A percentile compares a stretch with the other conserved stretches of the same genome.
phyloP scores from a whole-genome alignment of 2,113 vertebrate species.

The Scophthalmus maximus region DNA sequence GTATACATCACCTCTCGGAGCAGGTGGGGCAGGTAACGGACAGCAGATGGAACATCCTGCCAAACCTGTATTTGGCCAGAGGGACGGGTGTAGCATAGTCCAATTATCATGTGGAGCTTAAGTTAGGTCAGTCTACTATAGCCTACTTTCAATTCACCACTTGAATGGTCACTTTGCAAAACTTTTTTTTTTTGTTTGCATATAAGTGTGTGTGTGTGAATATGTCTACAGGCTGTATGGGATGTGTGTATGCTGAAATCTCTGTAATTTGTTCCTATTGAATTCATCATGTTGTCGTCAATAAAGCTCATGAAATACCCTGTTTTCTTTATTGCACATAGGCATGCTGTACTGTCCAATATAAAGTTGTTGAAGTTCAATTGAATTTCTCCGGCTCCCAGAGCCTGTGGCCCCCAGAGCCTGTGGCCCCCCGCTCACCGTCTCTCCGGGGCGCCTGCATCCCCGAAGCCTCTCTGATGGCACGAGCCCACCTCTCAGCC shows the following conservation, averaged over 20 bases:
- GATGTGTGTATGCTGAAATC: too few relatives aligned
- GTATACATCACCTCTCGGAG: conserved; percentile 31
- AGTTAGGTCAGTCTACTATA: neutral
- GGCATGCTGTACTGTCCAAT: neutral
- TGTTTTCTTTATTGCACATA: too few relatives aligned
- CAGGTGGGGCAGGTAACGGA: conserved; percentile 65
- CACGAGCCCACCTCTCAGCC: conserved; percentile 82
- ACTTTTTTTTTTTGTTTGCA: neutral
- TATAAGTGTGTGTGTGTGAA: too few relatives aligned
- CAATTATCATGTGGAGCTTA: neutral
- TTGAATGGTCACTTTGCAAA: neutral
- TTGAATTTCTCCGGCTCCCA: too few relatives aligned
- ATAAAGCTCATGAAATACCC: too few relatives aligned
- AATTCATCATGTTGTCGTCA: too few relatives aligned
- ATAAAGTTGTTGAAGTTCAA: conserved; percentile 23
- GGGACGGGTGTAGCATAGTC: too few relatives aligned
- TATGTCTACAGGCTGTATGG: too few relatives aligned
- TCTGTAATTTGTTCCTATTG: too few relatives aligned
- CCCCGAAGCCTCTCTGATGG: conserved; percentile 72
- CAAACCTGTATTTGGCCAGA: conserved; percentile 27
- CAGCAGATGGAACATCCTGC: conserved; percentile 13
- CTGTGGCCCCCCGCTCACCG: conserved; percentile 64
- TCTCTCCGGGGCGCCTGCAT: conserved; percentile 69
- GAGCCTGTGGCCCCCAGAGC: too few relatives aligned
- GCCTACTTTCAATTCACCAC: neutral